Conservation (phyloP, 2,888 invertebrate genomes). For the Lithophane socia region DNA sequence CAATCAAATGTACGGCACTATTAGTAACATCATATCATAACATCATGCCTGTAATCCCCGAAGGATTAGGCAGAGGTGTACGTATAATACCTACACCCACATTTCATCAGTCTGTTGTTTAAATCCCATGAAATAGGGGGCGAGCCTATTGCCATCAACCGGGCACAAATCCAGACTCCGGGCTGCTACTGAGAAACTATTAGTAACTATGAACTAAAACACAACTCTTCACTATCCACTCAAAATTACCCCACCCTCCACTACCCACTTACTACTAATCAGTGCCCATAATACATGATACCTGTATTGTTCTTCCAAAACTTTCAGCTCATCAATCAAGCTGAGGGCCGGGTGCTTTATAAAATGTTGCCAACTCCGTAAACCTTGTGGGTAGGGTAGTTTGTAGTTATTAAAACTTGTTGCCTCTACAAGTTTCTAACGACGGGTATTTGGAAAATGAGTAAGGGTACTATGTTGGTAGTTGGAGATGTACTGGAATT, state of each 20-base stretch:
- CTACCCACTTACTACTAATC: constrained; percentile 49
- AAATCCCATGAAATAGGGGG: too few species aligned
- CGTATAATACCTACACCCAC: too few species aligned
- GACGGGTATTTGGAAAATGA: constrained; percentile 55
- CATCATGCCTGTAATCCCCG: too few species aligned
- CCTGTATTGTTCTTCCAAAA: constrained; percentile 69
- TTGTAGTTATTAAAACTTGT: constrained; percentile 67
- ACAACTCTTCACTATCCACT: constrained; percentile 1
- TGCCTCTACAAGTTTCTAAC: constrained; percentile 59
- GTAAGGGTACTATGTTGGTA: constrained; percentile 30
- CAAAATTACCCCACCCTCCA: constrained; percentile 36
- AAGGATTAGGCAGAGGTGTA: too few species aligned
- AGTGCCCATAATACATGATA: constrained; percentile 57
- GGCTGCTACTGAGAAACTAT: not conserved
- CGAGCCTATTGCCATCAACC: too few species aligned
- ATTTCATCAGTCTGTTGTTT: too few species aligned
- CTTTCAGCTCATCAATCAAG: constrained; percentile 79
- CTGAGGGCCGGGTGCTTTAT: constrained; percentile 71
- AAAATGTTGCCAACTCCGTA: constrained; percentile 67
- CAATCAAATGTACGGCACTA: not conserved
- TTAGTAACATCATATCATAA: too few species aligned
- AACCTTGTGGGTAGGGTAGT: constrained; percentile 64
- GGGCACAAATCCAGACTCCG: too few species aligned
- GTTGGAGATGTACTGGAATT: constrained; percentile 12
- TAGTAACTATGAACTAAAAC: not conserved